Evolutionary conservation across 37 sponge, comb jelly and placozoan genomes (phyloP), one percentile per base, ranked within the genome.

Genomic region (Bolinopsis microptera): DNA sequence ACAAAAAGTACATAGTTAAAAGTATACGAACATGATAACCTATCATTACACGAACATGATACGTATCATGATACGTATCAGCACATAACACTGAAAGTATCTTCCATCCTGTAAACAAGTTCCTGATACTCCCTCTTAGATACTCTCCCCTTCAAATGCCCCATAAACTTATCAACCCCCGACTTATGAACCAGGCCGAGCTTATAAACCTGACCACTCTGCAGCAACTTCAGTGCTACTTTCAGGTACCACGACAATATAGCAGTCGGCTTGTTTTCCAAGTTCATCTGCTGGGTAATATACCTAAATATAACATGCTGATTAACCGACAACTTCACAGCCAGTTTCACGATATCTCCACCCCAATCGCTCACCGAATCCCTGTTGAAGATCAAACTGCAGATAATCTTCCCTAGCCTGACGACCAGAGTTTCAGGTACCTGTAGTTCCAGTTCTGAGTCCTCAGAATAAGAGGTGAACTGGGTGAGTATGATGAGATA

Each of bases 161-260:
- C 75, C 31, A 8, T 30, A 8, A 72, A 72, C 75, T 30, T 72
- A 8, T 72, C 18, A 8, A 72, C 75, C 18, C 75, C 75, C 21
- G 18, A 67, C 21, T 21, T 67, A 22, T 13, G 68, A 67, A n/a
- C n/a, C n/a, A n/a, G n/a, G n/a, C n/a, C n/a, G 61, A 48, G 9
- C 5, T 18, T 13, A 13, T 48, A 48, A 48, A 48, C 61, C 5
- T 48, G 9, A 13, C 9, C 5, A 5, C 5, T 13, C 13, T 48
- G 9, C 61, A 18, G 5, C 5, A 13, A 48, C 61, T 48, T 70
- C 26, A 70, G 26, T 3, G 26, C 74, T 24, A 70, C 74, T 26
- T 70, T 70, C 1, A 70, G 74, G 74, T 70, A 70, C 74, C 74
- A 70, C 74, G 30, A 70, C 74, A 70, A 26, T 3, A 70, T 70